Evolutionary conservation across 1,140 invertebrate genomes (phyloP).

Genomic region (Brachionus calyciflorus): DNA sequence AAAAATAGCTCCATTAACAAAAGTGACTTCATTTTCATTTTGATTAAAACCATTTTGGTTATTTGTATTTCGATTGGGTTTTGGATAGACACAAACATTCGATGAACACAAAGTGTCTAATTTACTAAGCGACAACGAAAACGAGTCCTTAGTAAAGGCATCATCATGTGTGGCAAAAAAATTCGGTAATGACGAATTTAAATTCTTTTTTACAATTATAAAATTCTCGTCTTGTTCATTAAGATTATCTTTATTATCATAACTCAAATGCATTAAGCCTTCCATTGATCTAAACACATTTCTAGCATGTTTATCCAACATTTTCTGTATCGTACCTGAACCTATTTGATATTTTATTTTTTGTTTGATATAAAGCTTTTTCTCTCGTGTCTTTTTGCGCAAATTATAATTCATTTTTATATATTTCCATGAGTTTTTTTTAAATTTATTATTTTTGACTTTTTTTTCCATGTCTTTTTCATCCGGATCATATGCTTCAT

Average conservation of each 20-base stretch:
- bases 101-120: slow-evolving; percentile 14
- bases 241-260: background rate
- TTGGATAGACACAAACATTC: slow-evolving; percentile 18
- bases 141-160: background rate
- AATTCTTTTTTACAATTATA: background rate
- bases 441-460: background rate
- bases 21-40: background rate
- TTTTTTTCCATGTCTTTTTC: background rate
- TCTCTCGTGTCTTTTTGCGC: background rate
- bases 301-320: background rate
- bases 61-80: slow-evolving; percentile 15
- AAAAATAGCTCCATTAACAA: slow-evolving; percentile 28
- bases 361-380: slow-evolving; percentile 7
- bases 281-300: slow-evolving; percentile 35
- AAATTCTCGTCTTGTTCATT: slow-evolving; percentile 19
- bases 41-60: background rate
- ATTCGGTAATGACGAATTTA: slow-evolving; percentile 20
- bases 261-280: background rate
- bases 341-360: slow-evolving; percentile 18
- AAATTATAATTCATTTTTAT: slow-evolving; percentile 20
- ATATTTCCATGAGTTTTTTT: slow-evolving; percentile 28
- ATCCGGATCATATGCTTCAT: background rate
- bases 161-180: background rate
- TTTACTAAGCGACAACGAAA: background rate
- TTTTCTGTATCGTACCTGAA: background rate